Evolutionary conservation across 2,888 invertebrate genomes (phyloP), one percentile per base, ranked within the genome.

Genomic region (Tetrapedia diversipes): DNA sequence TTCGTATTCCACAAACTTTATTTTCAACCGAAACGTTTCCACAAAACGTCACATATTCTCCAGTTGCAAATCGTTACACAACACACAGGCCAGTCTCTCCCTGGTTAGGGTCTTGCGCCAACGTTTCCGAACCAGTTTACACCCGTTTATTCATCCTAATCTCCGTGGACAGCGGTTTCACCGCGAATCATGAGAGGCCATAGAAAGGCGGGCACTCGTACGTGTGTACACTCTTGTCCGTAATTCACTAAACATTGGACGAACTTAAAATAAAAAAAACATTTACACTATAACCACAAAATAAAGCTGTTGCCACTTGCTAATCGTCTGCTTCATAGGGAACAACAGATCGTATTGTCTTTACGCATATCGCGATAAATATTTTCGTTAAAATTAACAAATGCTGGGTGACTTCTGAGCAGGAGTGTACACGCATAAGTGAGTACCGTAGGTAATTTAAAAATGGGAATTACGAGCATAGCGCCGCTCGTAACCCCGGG

Each of bases 401-500:
- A n/a, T n/a, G n/a, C n/a, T n/a, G n/a, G n/a, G n/a, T n/a, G n/a
- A n/a, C n/a, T n/a, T n/a, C n/a, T n/a, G n/a, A n/a, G n/a, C n/a
- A n/a, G n/a, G n/a, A n/a, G n/a, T n/a, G n/a, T 34, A 24, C 19
- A 39, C 37, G 51, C 39, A 29, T 53, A 66, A 54, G 47, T n/a
- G 53, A 45, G 22, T 39, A 10, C 53, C 39, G 29, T 16, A 24
- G 39, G 57, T 47, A 49, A 59, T 71, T 43, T 41, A 66, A 67
- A 77, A 71, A 54, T 11, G 27, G 54, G 59, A 77, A 66, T 78
- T 77, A 78, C 60, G 64, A 57, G 71, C 59, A 29, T 77, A 73
- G 64, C 70, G 76, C 70, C 79, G 61, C 51, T 56, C 70, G 72
- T 77, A 69, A 77, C 59, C 76, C 77, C 65, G 56, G 57, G 71